Evolutionary conservation across 1,140 invertebrate species (phyloP).

Genomic region (Neodiprion virginianus): DNA sequence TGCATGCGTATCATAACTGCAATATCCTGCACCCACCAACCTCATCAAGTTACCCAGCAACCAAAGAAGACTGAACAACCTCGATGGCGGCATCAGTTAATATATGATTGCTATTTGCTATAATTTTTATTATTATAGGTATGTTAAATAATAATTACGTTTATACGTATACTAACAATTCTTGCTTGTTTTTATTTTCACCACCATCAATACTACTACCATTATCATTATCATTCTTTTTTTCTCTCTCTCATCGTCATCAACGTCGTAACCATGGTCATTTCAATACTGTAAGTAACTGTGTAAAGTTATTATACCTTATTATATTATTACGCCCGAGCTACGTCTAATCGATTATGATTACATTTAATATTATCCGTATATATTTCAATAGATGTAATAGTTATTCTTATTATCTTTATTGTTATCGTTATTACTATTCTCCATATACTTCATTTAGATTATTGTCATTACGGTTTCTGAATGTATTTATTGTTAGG

Average conservation of each 20-base stretch:
- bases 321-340: neutral
- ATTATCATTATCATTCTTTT: neutral
- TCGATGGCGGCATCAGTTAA: slow-evolving; percentile 56
- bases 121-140: slow-evolving; percentile 32
- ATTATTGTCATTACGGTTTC: slow-evolving; percentile 23
- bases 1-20: neutral
- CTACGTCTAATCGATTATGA: neutral
- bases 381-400: neutral
- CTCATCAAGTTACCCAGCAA: slow-evolving; percentile 56
- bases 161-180: slow-evolving; percentile 35
- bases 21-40: slow-evolving; percentile 38
- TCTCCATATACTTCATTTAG: slow-evolving; percentile 27
- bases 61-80: slow-evolving; percentile 61
- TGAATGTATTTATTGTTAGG: neutral
- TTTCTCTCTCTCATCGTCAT: neutral
- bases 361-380: neutral
- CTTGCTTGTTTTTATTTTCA: slow-evolving; percentile 22
- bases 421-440: slow-evolving; percentile 34
- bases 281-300: neutral
- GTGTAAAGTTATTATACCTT: neutral
- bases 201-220: slow-evolving; percentile 10
- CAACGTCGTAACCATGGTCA: neutral
- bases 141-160: slow-evolving; percentile 23
- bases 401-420: slow-evolving; percentile 17
- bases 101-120: slow-evolving; percentile 44